Conservation (phyloP, 2,797 vertebrate genomes). For the Zenarchopterus dispar region DNA sequence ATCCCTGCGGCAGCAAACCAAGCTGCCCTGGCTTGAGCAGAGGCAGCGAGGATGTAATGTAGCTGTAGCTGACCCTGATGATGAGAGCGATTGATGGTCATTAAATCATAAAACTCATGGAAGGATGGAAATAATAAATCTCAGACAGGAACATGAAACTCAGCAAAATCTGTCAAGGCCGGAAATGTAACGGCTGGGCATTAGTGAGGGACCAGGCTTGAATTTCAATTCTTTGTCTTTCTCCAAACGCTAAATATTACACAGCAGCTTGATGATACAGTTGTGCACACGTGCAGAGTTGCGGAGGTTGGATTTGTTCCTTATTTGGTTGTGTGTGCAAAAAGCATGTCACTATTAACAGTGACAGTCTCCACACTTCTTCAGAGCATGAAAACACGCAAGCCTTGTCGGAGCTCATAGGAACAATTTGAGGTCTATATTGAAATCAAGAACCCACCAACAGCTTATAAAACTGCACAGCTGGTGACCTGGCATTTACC, state of each 20-base stretch:
- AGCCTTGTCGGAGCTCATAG: background rate
- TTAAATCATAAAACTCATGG: constrained; percentile 70
- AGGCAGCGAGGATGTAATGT: constrained; percentile 62
- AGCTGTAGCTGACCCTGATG: constrained; percentile 69
- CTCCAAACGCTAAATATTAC: constrained; percentile 1
- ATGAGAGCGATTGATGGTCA: constrained; percentile 63
- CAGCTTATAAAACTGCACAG: constrained; percentile 9
- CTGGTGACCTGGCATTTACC: constrained; percentile 26
- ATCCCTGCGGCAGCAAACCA: constrained; percentile 31
- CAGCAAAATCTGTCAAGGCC: constrained; percentile 63
- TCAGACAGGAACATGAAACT: constrained; percentile 55
- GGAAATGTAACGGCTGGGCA: constrained; percentile 16
- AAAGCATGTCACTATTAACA: constrained; percentile 36
- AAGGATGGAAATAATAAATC: constrained; percentile 66
- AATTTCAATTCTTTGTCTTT: constrained; percentile 50
- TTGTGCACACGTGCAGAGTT: background rate
- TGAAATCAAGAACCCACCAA: constrained; percentile 10
- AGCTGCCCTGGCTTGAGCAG: constrained; percentile 33
- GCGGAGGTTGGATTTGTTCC: constrained; percentile 5
- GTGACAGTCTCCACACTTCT: constrained; percentile 6
- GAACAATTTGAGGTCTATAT: constrained; percentile 21
- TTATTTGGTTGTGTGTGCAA: constrained; percentile 30
- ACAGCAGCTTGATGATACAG: background rate
- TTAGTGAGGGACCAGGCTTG: constrained; percentile 14
- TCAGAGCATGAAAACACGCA: constrained; percentile 26